phyloP scores from a whole-genome alignment of 1,140 invertebrate genomes.

The Octopus sinensis region DNA sequence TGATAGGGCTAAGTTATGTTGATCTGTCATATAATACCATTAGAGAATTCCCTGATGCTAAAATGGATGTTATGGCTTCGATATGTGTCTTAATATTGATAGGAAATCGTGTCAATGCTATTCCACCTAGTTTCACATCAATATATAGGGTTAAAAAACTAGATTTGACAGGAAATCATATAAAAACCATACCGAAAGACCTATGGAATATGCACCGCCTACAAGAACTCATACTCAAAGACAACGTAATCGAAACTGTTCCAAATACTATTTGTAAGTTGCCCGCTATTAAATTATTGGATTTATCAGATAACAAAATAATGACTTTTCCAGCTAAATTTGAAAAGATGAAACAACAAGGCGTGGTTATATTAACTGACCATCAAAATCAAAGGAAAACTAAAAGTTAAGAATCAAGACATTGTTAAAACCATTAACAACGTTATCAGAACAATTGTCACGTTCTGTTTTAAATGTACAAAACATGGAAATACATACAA shows the following conservation, averaged over 20 bases:
- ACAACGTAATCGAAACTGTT: slow-evolving; percentile 47
- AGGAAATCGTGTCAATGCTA: slow-evolving; percentile 42
- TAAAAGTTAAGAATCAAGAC: not conserved
- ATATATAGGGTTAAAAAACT: slow-evolving; percentile 46
- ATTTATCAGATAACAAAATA: slow-evolving; percentile 52
- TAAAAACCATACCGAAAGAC: slow-evolving; percentile 40
- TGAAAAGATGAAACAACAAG: slow-evolving; percentile 37
- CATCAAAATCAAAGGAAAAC: not conserved
- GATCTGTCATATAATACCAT: slow-evolving; percentile 50
- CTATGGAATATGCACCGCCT: slow-evolving; percentile 44
- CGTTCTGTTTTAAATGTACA: no score
- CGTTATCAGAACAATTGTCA: no score
- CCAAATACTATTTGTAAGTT: slow-evolving; percentile 53
- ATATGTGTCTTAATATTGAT: slow-evolving; percentile 40
- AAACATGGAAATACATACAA: no score
- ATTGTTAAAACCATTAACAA: no score
- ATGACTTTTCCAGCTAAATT: slow-evolving; percentile 41
- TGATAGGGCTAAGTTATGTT: slow-evolving; percentile 39
- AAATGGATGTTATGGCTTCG: slow-evolving; percentile 43
- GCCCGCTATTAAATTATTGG: slow-evolving; percentile 39
- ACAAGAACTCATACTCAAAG: slow-evolving; percentile 40
- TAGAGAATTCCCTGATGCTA: slow-evolving; percentile 37
- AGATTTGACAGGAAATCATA: slow-evolving; percentile 39
- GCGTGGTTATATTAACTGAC: slow-evolving; percentile 27
- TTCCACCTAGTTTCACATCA: slow-evolving; percentile 46